Evolutionary conservation across 30 jellyfish, hydroid and myxozoan genomes (phyloP).

Genomic region (Rhopilema esculentum): DNA sequence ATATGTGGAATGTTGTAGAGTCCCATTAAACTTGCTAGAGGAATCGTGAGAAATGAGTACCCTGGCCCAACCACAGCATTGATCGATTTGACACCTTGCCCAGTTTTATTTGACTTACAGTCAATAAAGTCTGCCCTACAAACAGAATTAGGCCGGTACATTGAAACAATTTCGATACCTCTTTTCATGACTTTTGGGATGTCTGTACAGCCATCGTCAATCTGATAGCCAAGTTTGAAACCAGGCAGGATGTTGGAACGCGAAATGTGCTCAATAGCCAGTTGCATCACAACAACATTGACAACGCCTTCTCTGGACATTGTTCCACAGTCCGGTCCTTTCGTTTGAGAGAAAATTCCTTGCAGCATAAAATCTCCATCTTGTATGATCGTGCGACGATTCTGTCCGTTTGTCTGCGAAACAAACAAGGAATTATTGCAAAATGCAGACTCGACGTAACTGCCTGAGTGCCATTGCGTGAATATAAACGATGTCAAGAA

Average conservation of each 20-base stretch:
- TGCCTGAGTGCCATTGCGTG: not conserved
- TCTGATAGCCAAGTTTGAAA: constrained; percentile 77
- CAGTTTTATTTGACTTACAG: constrained; percentile 48
- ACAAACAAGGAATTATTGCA: constrained; percentile 43
- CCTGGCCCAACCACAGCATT: constrained; percentile 89
- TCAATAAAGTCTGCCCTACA: constrained; percentile 87
- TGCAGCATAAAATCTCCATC: constrained; percentile 87
- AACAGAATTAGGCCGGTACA: constrained; percentile 87
- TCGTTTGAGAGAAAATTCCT: constrained; percentile 71
- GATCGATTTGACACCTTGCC: constrained; percentile 32
- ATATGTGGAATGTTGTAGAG: constrained; percentile 83
- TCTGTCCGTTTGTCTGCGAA: constrained; percentile 34
- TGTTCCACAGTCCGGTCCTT: constrained; percentile 39
- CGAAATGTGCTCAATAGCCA: constrained; percentile 62
- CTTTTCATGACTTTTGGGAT: constrained; percentile 86
- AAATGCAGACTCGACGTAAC: not conserved
- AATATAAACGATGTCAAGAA: not conserved
- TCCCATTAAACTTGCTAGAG: constrained; percentile 88
- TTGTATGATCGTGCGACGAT: constrained; percentile 42
- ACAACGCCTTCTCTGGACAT: constrained; percentile 65
- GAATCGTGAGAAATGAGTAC: constrained; percentile 81
- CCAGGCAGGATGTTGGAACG: constrained; percentile 50
- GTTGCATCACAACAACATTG: constrained; percentile 72
- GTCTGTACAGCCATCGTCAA: constrained; percentile 81
- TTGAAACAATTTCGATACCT: constrained; percentile 91